Conservation (phyloP, 2,113 vertebrate species). For the Ciconia maguari region DNA sequence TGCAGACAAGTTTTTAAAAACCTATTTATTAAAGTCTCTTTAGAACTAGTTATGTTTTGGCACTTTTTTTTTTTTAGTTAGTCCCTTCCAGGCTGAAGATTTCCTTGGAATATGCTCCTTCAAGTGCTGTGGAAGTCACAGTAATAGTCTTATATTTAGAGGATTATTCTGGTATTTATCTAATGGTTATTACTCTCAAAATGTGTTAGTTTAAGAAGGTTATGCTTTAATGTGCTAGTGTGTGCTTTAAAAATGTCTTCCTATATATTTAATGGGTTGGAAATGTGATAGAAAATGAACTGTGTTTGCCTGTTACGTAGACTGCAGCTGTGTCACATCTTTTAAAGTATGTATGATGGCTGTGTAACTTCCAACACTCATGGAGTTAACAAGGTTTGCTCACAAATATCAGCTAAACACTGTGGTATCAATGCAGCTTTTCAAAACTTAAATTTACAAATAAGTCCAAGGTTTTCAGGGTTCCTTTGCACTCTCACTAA, state of each 20-base stretch:
- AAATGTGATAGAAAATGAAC: background rate
- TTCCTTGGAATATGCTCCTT: background rate
- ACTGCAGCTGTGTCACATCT: background rate
- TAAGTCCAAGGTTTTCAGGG: background rate
- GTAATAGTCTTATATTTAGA: background rate
- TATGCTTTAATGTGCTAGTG: background rate
- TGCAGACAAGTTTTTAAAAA: background rate
- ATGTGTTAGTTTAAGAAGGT: background rate
- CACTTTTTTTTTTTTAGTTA: background rate
- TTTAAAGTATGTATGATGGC: background rate
- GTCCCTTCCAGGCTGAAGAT: background rate
- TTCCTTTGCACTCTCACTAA: rapidly evolving
- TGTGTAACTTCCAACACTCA: background rate
- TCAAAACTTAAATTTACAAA: background rate
- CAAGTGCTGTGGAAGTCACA: background rate
- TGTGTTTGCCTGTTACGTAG: rapidly evolving
- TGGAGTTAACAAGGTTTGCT: rapidly evolving
- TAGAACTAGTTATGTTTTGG: background rate
- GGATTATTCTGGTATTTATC: background rate
- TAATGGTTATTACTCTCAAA: background rate
- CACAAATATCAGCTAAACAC: background rate
- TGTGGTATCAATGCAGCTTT: background rate
- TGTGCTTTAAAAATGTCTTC: background rate
- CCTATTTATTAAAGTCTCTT: background rate
- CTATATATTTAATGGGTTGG: background rate